These are phyloP conservation scores for Sinocyclocheilus grahami DNA, from an alignment of 2,113 vertebrate genomes.

Conservation along the genomic window DNA sequence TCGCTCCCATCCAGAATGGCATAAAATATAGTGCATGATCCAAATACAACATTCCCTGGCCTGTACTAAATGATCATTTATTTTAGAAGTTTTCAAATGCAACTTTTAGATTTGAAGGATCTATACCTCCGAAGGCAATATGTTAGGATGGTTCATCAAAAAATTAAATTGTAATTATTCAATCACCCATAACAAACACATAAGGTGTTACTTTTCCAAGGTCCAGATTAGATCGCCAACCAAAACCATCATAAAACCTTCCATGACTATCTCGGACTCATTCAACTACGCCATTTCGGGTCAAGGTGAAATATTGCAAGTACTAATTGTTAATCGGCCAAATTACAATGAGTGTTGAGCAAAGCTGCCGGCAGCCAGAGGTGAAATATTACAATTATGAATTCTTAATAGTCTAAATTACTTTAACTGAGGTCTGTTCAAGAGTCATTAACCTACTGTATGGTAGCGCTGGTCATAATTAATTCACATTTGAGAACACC, in stretches of 20 bases:
- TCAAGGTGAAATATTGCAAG: slow-evolving; percentile 35
- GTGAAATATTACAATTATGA: slow-evolving; percentile 51
- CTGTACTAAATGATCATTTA: not conserved
- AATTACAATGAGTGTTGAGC: slow-evolving; percentile 31
- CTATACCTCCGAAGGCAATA: not conserved
- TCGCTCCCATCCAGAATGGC: not conserved
- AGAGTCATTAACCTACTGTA: slow-evolving; percentile 51
- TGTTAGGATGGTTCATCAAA: not conserved
- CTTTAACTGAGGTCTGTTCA: slow-evolving; percentile 47
- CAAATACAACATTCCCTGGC: not conserved
- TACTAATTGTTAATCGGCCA: slow-evolving; percentile 35
- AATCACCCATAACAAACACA: not conserved
- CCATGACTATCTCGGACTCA: not conserved
- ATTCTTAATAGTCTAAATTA: slow-evolving; percentile 55
- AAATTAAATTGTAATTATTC: not conserved
- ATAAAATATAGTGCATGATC: not conserved
- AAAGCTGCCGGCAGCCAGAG: slow-evolving; percentile 26
- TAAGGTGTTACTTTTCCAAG: not conserved
- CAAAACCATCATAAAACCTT: not conserved
- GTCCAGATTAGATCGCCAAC: not conserved
- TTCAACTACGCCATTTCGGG: not conserved
- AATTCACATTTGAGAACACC: slow-evolving; percentile 37
- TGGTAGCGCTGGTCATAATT: slow-evolving; percentile 37
- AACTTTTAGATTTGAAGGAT: not conserved
- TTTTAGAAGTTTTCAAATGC: not conserved